Base-by-base conservation (phyloP, 2,888 invertebrate genomes). In the Troilus luridus region DNA sequence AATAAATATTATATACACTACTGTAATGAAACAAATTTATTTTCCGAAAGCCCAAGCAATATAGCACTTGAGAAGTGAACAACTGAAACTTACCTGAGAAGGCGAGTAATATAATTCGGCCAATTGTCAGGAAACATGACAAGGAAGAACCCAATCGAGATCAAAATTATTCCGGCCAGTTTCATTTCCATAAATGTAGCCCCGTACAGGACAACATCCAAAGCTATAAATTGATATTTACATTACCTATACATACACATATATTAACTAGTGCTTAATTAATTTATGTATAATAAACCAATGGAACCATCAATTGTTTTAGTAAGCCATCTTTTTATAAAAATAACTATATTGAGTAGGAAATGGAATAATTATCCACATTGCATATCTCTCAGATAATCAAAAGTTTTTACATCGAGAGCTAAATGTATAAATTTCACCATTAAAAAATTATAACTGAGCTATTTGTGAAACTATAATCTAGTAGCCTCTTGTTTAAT, bases 101-200 rank as follows among this genome's bases (percentile, higher is more conserved):
- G 95, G 93, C 98, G 96, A 93, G 98, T 98, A 94, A 98, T 97
- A 94, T 98, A 98, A 94, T 98, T 98, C 0, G 98, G 98, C 98
- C 98, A 98, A 95, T 98, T 98, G 94, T 98, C 98, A 0, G 98
- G 98, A 93, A 98, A 97, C 97, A 98, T 97, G 92, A 98, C 98
- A 91, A 98, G 95, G 94, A 98, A 97, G 95, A 98, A 98, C 90
- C 98, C 98, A 91, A 98, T 97, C 0, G 97, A 96, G 93, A 98
- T 98, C 91, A 98, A 95, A 93, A 98, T 97, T 94, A 98, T 97
- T 59, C 98, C 98, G n/a, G 98, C 97, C 93, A 98, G 95, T 95
- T 98, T 98, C 98, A 98, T 99, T 85, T 98, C 98, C 93, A 97
- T 97, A 94, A 98, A 98, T 93, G 97, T 96, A 19, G 97, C 97